Evolutionary conservation across 1,140 invertebrate species (phyloP).

Genomic region (Hesperophylax magnus): DNA sequence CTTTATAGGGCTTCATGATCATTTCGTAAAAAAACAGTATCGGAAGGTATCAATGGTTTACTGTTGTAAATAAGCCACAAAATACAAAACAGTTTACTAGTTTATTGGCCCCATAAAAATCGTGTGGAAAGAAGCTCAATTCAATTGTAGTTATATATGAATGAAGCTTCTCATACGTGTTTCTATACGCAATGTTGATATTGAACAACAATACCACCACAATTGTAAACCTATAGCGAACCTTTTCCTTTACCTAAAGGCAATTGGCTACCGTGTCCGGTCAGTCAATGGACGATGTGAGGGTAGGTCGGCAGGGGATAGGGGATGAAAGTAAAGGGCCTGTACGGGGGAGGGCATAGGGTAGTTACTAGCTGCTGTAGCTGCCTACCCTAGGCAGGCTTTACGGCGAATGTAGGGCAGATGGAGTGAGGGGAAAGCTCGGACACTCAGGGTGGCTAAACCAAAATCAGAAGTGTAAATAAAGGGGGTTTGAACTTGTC

Average conservation of each 20-base stretch:
- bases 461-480: constrained; percentile 26
- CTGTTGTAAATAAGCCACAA: too few species aligned
- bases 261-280: constrained; percentile 52
- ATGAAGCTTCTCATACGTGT: neutral
- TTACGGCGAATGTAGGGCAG: constrained; percentile 20
- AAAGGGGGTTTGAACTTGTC: constrained; percentile 11
- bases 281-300: constrained; percentile 44
- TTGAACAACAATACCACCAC: constrained; percentile 12
- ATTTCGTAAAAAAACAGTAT: too few species aligned
- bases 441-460: constrained; percentile 27
- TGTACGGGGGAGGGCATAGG: too few species aligned
- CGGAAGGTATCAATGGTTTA: too few species aligned
- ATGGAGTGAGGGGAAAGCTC: neutral
- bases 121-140: too few species aligned
- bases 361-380: too few species aligned
- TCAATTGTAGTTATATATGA: too few species aligned
- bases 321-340: neutral
- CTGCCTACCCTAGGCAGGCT: neutral
- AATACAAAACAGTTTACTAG: too few species aligned
- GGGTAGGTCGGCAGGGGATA: constrained; percentile 30
- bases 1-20: too few species aligned
- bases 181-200: neutral
- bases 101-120: too few species aligned
- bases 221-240: constrained; percentile 1
- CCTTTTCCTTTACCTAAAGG: constrained; percentile 39